phyloP scores from a whole-genome alignment of 2,888 invertebrate genomes.

The Exocentrus adspersus region DNA sequence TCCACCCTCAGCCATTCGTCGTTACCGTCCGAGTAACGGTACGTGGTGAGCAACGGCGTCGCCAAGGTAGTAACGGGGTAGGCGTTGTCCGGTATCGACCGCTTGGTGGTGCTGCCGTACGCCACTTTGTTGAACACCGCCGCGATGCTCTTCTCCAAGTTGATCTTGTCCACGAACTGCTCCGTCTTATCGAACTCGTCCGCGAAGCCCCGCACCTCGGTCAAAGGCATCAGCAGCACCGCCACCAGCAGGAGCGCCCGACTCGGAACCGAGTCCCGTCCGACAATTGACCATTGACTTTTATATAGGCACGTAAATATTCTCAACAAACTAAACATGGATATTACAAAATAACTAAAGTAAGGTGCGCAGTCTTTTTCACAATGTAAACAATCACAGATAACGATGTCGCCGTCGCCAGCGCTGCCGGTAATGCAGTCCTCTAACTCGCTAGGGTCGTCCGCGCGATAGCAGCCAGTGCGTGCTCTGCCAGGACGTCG shows the following conservation, averaged over 20 bases:
- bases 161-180: constrained; percentile 68
- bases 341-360: constrained; percentile 45
- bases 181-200: constrained; percentile 61
- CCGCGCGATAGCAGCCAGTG: constrained; percentile 21
- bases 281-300: constrained; percentile 50
- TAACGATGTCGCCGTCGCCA: constrained; percentile 38
- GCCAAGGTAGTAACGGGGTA: constrained; percentile 72
- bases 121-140: constrained; percentile 77
- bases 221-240: constrained; percentile 32
- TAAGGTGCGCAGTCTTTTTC: constrained; percentile 45
- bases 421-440: constrained; percentile 28
- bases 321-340: constrained; percentile 55
- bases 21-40: constrained; percentile 62
- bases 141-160: constrained; percentile 73
- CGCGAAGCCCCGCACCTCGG: constrained; percentile 45
- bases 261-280: constrained; percentile 23
- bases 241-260: constrained; percentile 32
- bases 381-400: constrained; percentile 52
- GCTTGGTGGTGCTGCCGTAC: constrained; percentile 75
- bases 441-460: constrained; percentile 28
- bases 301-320: constrained; percentile 59
- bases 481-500: constrained; percentile 24
- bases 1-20: constrained; percentile 63
- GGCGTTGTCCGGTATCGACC: constrained; percentile 73
- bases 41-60: constrained; percentile 71